Evolutionary conservation across 2,888 invertebrate genomes (phyloP), one percentile per base, ranked within the genome.

Genomic region (Drosophila peninsularis): DNA sequence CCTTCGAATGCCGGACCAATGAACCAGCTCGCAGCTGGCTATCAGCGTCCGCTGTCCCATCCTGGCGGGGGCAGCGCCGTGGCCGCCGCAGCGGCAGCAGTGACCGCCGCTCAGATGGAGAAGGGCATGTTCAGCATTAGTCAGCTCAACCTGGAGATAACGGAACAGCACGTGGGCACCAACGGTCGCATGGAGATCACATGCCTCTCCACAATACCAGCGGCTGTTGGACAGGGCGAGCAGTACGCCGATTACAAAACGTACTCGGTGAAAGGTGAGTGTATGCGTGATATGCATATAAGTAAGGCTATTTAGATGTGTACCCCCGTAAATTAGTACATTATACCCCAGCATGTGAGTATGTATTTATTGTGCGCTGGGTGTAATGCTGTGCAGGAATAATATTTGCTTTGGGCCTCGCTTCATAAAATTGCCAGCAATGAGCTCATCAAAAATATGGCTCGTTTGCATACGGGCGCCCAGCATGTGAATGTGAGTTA

Each of bases 171-270:
- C 79, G 94, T 95, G 34, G 95, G 95, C 5, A 94, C 94, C 32
- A 95, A 96, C 81, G 96, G 96, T 0, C 93, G 94, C 61, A 93
- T 96, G 74, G 95, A 95, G 89, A 94, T 96, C 66, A 96, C 95
- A 36, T 96, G 96, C 90, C 94, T 96, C 70, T 94, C 96, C 41
- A 96, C 96, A 54, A 96, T 96, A 80, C 96, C 96, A 0, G 95
- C 95, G 64, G 95, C 95, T 78, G 94, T 96, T 21, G 95, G 94
- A 17, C 94, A 95, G 39, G 95, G 95, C 60, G 96, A 95, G 82
- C 94, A 94, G 78, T 96, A 95, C 88, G 96, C 96, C 55, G 96
- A 96, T 90, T 93, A 95, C 76, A 95, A 95, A 90, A 95, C 94
- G 76, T 95, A 94, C 87, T 95, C 95, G 41, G 95, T 96, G 58